These are phyloP conservation scores for Dendrocopos noguchii DNA, from an alignment of 2,113 vertebrate species.

Conservation along the genomic window DNA sequence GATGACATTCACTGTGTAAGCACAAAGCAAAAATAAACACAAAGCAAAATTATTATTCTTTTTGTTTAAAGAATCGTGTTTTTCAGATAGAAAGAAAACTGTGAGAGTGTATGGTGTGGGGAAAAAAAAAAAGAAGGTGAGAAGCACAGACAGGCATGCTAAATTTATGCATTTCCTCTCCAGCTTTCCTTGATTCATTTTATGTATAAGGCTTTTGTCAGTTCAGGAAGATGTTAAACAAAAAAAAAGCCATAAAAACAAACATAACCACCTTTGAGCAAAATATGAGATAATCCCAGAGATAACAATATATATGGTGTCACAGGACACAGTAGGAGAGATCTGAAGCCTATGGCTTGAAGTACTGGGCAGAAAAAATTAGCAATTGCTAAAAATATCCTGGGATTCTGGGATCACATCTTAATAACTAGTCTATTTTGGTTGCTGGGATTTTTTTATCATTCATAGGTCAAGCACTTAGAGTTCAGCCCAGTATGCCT, in stretches of 20 bases:
- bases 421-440: conserved; percentile 7
- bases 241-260: neutral
- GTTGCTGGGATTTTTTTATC: conserved; percentile 12
- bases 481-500: conserved; percentile 9
- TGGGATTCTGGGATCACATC: neutral
- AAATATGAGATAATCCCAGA: neutral
- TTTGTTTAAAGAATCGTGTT: neutral
- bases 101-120: neutral
- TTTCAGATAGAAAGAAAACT: neutral
- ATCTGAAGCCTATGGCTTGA: neutral
- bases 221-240: neutral
- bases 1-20: neutral
- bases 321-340: neutral
- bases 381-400: neutral
- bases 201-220: neutral
- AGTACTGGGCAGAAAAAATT: neutral
- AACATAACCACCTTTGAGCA: neutral
- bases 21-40: neutral
- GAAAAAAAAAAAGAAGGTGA: neutral
- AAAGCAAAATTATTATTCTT: neutral
- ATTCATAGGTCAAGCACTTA: conserved; percentile 21
- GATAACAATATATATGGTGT: neutral
- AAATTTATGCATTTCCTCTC: neutral
- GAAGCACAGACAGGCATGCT: neutral
- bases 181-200: neutral